These are phyloP conservation scores for Apodemus sylvaticus DNA, from an alignment of 2,113 vertebrate species.

Conservation along the genomic window DNA sequence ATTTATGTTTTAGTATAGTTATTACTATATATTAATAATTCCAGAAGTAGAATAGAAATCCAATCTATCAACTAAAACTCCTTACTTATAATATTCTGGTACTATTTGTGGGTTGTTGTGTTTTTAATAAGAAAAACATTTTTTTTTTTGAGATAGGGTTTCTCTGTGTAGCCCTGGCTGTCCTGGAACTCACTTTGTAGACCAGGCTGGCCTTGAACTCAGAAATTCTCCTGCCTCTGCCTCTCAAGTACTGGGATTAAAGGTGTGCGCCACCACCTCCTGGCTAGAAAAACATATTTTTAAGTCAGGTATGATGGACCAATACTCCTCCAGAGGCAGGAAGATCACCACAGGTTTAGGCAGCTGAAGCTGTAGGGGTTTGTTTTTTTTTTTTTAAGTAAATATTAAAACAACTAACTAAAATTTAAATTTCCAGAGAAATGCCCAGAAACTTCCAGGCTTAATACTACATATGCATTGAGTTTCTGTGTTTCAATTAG, in stretches of 20 bases:
- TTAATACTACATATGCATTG: background rate
- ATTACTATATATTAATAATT: background rate
- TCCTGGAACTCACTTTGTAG: too few species aligned
- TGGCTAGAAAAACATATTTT: too few species aligned
- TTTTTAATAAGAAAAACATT: background rate
- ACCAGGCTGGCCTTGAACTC: too few species aligned
- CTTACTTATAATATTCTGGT: background rate
- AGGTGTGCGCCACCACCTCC: too few species aligned
- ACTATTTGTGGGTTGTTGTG: background rate
- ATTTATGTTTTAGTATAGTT: background rate
- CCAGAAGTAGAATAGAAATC: background rate
- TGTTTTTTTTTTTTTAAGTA: background rate
- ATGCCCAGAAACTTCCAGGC: background rate
- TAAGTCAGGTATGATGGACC: background rate
- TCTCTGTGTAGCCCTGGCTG: too few species aligned
- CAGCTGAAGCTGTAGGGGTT: background rate
- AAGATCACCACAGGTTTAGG: background rate
- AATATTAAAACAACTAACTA: background rate
- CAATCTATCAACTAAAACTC: background rate
- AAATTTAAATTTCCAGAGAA: constrained; percentile 36
- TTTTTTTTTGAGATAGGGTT: too few species aligned
- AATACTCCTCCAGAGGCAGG: background rate
- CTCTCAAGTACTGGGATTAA: too few species aligned
- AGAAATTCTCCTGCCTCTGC: too few species aligned
- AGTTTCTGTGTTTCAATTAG: background rate